These are phyloP conservation scores for Octomys mimax DNA, from an alignment of 2,797 vertebrate species.

Conservation along the genomic window DNA sequence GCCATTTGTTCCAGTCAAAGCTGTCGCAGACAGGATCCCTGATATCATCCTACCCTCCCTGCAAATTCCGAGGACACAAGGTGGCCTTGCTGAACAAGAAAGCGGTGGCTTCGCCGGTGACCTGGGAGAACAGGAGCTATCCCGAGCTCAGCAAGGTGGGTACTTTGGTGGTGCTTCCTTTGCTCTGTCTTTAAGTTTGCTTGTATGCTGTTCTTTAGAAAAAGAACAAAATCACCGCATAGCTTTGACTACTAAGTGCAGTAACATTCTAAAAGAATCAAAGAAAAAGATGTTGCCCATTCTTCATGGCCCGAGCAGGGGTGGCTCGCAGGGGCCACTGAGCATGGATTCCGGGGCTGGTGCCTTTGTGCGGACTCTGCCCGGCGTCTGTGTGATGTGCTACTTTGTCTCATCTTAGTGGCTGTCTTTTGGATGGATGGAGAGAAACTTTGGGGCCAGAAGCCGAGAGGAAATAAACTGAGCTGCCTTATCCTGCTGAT, in stretches of 20 bases:
- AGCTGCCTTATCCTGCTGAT: neutral
- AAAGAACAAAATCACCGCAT: neutral
- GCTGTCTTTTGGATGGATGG: constrained; percentile 49
- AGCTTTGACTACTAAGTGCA: neutral
- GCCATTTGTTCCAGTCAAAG: constrained; percentile 97
- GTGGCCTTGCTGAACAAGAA: constrained; percentile 92
- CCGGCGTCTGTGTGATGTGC: neutral
- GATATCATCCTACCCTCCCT: constrained; percentile 90
- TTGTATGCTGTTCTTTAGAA: neutral
- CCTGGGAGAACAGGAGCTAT: constrained; percentile 91
- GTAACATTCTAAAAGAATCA: neutral
- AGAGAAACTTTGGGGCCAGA: constrained; percentile 34
- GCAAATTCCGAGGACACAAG: constrained; percentile 93
- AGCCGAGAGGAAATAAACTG: neutral
- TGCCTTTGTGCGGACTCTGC: neutral
- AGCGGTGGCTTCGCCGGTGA: constrained; percentile 80
- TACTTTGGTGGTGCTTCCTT: neutral
- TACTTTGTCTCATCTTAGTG: constrained; percentile 36
- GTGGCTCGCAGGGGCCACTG: rapidly evolving
- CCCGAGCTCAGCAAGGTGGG: constrained; percentile 95
- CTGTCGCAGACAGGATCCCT: constrained; percentile 96
- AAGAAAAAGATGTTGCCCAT: neutral
- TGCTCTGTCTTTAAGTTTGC: neutral
- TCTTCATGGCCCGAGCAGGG: neutral
- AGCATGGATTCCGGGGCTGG: neutral